Conservation (phyloP, 2,888 invertebrate species). For the Folsomia candida region DNA sequence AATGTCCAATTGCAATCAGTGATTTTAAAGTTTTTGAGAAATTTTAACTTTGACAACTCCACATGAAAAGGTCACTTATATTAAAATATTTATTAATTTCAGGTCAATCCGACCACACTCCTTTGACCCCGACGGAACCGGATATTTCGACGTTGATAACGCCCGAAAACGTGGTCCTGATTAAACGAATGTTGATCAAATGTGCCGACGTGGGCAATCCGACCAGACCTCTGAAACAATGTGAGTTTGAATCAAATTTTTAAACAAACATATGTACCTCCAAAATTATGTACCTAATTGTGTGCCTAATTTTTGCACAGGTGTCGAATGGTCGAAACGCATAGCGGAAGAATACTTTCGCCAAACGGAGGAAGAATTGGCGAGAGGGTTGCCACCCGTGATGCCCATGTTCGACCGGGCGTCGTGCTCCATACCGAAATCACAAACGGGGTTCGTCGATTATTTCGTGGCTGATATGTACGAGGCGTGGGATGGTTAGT, state of each 20-base stretch:
- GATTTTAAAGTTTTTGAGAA: too few species aligned
- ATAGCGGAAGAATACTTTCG: slow-evolving; percentile 97
- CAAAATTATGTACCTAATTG: slow-evolving; percentile 55
- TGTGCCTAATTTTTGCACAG: too few species aligned
- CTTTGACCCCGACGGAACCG: slow-evolving; percentile 49
- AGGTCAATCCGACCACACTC: slow-evolving; percentile 28
- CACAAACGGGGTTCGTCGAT: slow-evolving; percentile 96
- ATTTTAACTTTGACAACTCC: too few species aligned
- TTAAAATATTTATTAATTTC: too few species aligned
- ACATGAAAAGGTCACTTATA: neutral
- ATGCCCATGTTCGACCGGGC: slow-evolving; percentile 98
- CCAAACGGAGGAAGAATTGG: slow-evolving; percentile 94
- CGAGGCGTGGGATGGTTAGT: slow-evolving; percentile 81
- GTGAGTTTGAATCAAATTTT: slow-evolving; percentile 35
- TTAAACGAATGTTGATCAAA: slow-evolving; percentile 96
- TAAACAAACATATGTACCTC: too few species aligned
- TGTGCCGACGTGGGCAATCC: slow-evolving; percentile 98
- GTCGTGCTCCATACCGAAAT: slow-evolving; percentile 93
- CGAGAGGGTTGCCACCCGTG: slow-evolving; percentile 82
- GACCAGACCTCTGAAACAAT: slow-evolving; percentile 70
- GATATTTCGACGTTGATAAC: slow-evolving; percentile 56
- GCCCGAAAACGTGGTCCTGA: slow-evolving; percentile 79
- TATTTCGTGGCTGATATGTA: slow-evolving; percentile 97
- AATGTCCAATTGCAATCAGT: too few species aligned
- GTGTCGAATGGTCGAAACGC: slow-evolving; percentile 88